phyloP scores from a whole-genome alignment of 2,797 vertebrate genomes.

The Pangasius djambal region DNA sequence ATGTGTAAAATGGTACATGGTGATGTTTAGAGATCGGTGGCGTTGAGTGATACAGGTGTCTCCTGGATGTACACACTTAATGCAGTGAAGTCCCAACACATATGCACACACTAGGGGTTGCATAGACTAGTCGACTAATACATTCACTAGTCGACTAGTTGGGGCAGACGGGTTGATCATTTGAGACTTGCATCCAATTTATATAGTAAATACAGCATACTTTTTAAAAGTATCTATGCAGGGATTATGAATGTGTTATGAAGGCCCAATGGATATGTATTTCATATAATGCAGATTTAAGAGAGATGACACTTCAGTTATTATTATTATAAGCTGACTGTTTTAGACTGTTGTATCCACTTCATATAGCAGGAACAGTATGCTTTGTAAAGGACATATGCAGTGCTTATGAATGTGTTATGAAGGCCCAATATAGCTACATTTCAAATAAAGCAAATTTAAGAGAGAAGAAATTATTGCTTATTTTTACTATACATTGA shows the following conservation, averaged over 20 bases:
- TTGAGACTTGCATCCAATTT: background rate
- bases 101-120: background rate
- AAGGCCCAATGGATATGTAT: background rate
- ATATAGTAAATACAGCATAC: background rate
- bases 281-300: background rate
- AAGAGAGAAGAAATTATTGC: background rate
- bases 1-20: constrained; percentile 52
- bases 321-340: background rate
- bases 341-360: background rate
- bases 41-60: constrained; percentile 37
- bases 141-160: background rate
- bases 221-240: background rate
- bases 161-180: background rate
- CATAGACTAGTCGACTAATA: background rate
- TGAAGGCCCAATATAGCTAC: background rate
- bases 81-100: background rate
- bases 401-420: background rate
- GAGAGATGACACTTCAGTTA: background rate
- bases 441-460: background rate
- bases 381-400: background rate
- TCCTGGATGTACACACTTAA: background rate
- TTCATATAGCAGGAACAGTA: background rate
- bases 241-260: background rate
- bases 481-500: background rate
- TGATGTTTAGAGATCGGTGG: constrained; percentile 54